Evolutionary conservation across 2,888 invertebrate genomes (phyloP), one percentile per base, ranked within the genome.

Genomic region (Micoletzkya japonica): DNA sequence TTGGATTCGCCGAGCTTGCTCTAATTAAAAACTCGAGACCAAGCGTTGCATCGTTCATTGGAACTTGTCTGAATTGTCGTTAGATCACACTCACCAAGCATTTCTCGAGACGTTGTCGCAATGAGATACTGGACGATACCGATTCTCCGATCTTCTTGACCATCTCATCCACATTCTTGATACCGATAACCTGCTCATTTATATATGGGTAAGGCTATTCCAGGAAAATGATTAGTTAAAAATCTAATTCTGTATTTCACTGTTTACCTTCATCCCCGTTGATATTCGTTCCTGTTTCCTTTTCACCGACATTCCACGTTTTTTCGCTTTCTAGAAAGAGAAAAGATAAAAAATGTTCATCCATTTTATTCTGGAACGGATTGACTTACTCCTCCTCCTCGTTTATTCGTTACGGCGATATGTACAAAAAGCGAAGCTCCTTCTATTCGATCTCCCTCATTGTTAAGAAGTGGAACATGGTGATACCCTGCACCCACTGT

Each of bases 351-450:
- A 7, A 49, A 30, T 39, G 14, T 32, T n/a, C 20, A 32, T 4
- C 28, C 14, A 6, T 1, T 39, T 10, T 39, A 39, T 39, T 39
- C 7, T 10, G 17, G 17, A 10, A 7, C 7, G 39, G 10, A 17
- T 7, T 36, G 28, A 67, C 77, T 83, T 81, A 88, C 88, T 83
- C 88, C 88, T 72, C 88, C 88, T 49, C 89, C 89, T 73, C 88
- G 82, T 77, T 88, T 87, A 81, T 89, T 89, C 54, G 89, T 89
- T 71, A 90, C 87, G 57, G 89, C 88, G 30, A 89, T 85, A 82
- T 90, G 89, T 28, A 90, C 88, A 82, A 90, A 90, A 20, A 90
- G 84, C 20, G 88, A 88, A 66, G 88, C 87, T 80, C 88, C 88
- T 68, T 88, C 86, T 75, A 90, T 84, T 10, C 86, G 86, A 69